phyloP scores from a whole-genome alignment of 2,888 invertebrate genomes.

The Pachycephus smyrnensis region DNA sequence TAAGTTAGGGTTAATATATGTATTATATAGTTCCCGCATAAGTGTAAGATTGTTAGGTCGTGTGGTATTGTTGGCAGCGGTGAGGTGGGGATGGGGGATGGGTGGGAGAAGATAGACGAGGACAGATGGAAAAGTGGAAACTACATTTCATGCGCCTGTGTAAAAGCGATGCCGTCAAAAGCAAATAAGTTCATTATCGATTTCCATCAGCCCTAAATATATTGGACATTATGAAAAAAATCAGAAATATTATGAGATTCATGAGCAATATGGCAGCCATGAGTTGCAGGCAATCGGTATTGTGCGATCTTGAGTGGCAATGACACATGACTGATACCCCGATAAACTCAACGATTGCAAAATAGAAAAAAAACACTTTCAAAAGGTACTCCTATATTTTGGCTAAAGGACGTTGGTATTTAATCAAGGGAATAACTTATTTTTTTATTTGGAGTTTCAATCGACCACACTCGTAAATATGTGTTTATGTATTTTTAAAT shows the following conservation, averaged over 20 bases:
- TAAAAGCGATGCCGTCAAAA: background rate
- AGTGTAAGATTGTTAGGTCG: no score
- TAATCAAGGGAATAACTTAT: background rate
- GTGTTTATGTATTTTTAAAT: background rate
- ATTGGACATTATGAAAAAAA: background rate
- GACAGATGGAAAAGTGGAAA: background rate
- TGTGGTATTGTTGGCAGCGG: no score
- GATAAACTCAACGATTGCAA: background rate
- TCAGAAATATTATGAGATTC: background rate
- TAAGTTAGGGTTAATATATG: no score
- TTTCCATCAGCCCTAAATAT: background rate
- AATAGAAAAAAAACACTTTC: background rate
- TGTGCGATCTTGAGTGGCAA: conserved; percentile 38
- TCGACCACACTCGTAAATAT: background rate
- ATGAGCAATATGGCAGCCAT: conserved; percentile 22
- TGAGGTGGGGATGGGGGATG: no score
- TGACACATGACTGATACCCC: conserved; percentile 38
- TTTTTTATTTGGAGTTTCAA: background rate
- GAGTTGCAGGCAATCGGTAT: conserved; percentile 46
- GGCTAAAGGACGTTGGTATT: background rate
- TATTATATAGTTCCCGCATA: no score
- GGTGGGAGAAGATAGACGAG: background rate
- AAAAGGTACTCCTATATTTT: background rate
- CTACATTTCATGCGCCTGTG: background rate
- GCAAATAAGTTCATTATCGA: background rate